Conservation (phyloP, 1,140 invertebrate species). For the Solen grandis region DNA sequence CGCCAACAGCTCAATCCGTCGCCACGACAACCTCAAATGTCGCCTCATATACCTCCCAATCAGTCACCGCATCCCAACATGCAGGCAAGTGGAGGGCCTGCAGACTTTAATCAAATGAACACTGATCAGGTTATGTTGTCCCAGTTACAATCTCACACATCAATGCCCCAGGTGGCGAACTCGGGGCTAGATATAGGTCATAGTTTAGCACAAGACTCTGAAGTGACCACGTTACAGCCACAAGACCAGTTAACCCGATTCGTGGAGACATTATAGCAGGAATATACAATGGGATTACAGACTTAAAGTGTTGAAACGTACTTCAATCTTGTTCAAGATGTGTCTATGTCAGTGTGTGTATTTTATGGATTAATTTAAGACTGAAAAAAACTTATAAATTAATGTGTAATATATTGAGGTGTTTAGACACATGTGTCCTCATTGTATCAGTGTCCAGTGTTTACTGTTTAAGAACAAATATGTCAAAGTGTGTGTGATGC, state of each 20-base stretch:
- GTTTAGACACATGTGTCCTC: not conserved
- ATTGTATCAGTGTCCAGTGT: not conserved
- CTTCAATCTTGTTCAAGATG: not conserved
- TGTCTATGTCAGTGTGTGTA: conserved; percentile 27
- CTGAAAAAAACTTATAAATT: conserved; percentile 10
- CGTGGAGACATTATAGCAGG: conserved; percentile 76
- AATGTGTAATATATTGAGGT: not conserved
- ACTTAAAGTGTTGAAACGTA: not conserved
- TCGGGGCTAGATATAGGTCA: conserved; percentile 68
- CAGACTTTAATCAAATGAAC: conserved; percentile 76
- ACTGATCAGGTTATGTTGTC: conserved; percentile 75
- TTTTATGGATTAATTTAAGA: conserved; percentile 47
- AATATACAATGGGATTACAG: not conserved
- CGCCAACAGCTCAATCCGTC: conserved; percentile 83
- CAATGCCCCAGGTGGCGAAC: conserved; percentile 69
- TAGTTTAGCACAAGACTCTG: conserved; percentile 70
- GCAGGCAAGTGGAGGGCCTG: conserved; percentile 57
- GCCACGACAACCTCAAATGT: conserved; percentile 76
- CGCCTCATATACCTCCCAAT: conserved; percentile 74
- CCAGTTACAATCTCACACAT: conserved; percentile 72
- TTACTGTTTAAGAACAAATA: not conserved
- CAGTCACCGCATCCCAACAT: conserved; percentile 75
- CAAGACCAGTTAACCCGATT: conserved; percentile 77
- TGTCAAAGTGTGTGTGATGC: not conserved
- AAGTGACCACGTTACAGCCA: conserved; percentile 72